Evolutionary conservation across 2,113 vertebrate species (phyloP).

Genomic region (Saimiri boliviensis): DNA sequence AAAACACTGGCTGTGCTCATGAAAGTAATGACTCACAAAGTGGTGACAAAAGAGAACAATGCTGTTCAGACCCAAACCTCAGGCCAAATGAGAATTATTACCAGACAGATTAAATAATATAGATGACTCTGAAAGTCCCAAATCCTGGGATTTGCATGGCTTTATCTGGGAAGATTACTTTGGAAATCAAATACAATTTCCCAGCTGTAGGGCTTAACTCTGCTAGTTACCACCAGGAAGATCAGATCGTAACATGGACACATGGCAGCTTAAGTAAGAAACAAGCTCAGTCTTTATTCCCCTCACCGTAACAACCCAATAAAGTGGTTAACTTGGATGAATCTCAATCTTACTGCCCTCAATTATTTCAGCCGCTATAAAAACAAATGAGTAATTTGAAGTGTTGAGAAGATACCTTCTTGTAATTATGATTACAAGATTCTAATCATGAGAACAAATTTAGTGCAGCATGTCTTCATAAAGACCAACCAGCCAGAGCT

Average conservation of each 20-base stretch:
- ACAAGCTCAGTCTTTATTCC: neutral
- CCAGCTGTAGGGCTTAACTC: neutral
- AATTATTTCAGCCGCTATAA: slow-evolving; percentile 33
- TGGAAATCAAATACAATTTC: slow-evolving; percentile 20
- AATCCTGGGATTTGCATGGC: neutral
- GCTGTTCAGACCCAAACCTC: neutral
- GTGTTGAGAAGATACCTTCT: slow-evolving; percentile 19
- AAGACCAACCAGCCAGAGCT: slow-evolving; percentile 49
- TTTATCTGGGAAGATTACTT: neutral
- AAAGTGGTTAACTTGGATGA: neutral
- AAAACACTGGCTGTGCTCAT: slow-evolving; percentile 50
- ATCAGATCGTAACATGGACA: neutral
- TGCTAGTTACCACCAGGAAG: neutral
- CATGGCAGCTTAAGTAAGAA: neutral
- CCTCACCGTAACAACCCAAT: neutral
- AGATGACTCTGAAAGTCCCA: neutral
- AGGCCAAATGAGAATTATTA: slow-evolving; percentile 10
- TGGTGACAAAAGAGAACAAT: neutral
- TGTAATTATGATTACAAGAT: slow-evolving; percentile 55
- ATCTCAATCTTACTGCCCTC: slow-evolving; percentile 3
- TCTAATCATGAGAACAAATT: slow-evolving; percentile 49
- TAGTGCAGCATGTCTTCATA: slow-evolving; percentile 10
- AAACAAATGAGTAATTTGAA: slow-evolving; percentile 44
- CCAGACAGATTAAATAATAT: neutral
- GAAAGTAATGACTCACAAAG: slow-evolving; percentile 55